Conservation (phyloP, 2,888 invertebrate genomes). For the Oxystoma pomonae region DNA sequence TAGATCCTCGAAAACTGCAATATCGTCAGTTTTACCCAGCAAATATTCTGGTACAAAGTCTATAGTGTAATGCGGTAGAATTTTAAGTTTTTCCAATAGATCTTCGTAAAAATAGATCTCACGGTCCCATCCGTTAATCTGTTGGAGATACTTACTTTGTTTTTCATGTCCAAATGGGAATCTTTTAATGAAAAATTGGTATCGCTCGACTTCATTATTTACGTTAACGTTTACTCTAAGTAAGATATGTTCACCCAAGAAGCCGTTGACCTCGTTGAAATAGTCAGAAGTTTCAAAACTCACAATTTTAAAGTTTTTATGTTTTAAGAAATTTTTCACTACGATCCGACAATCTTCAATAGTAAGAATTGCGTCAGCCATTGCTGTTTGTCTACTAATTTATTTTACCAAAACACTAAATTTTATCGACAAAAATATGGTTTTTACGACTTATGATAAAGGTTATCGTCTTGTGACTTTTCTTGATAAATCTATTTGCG, state of each 20-base stretch:
- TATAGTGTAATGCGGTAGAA: slow-evolving; percentile 13
- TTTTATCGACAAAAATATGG: background rate
- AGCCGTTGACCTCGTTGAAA: slow-evolving; percentile 21
- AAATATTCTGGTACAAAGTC: slow-evolving; percentile 18
- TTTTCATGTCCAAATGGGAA: slow-evolving; percentile 18
- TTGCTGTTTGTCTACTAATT: background rate
- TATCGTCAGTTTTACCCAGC: slow-evolving; percentile 14
- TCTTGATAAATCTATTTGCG: background rate
- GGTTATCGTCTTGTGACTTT: background rate
- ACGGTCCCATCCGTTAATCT: slow-evolving; percentile 18
- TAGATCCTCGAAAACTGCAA: slow-evolving; percentile 23
- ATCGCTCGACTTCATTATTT: background rate
- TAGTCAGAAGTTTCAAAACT: slow-evolving; percentile 10
- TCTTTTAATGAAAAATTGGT: slow-evolving; percentile 18
- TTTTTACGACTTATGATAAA: background rate
- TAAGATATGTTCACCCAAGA: slow-evolving; percentile 22
- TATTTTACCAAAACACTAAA: background rate
- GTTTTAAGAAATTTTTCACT: slow-evolving; percentile 12
- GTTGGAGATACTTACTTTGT: slow-evolving; percentile 17
- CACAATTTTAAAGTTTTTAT: slow-evolving; percentile 8
- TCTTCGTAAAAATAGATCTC: slow-evolving; percentile 20
- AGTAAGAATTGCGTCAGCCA: slow-evolving; percentile 3
- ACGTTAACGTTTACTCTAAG: slow-evolving; percentile 10
- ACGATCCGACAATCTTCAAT: slow-evolving; percentile 11
- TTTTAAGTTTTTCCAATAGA: slow-evolving; percentile 9